Conservation (phyloP, 2,113 vertebrate species). For the Meriones unguiculatus region DNA sequence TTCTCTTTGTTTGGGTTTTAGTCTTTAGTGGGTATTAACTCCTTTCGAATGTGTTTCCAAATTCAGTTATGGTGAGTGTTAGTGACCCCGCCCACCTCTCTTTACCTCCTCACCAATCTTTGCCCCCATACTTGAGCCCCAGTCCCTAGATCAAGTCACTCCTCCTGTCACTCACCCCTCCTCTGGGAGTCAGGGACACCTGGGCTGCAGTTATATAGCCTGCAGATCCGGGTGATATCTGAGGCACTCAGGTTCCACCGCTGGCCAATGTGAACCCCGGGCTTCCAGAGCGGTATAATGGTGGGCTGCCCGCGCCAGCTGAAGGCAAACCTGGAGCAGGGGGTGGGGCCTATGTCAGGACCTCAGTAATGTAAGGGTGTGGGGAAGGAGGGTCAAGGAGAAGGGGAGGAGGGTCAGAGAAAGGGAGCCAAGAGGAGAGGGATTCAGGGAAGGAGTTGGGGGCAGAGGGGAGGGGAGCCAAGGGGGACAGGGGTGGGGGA, state of each 20-base stretch:
- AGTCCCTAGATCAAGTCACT: background rate
- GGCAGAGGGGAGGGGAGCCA: background rate
- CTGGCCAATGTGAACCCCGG: conserved; percentile 75
- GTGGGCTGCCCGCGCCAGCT: conserved; percentile 77
- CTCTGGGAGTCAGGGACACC: background rate
- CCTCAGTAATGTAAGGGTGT: background rate
- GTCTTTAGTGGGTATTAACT: background rate
- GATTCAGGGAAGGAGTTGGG: background rate
- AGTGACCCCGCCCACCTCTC: background rate
- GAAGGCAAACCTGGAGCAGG: conserved; percentile 79
- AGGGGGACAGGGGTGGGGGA: background rate
- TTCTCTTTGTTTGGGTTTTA: background rate
- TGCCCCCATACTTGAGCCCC: background rate
- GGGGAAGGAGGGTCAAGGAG: background rate
- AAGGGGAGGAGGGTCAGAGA: background rate
- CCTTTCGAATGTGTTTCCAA: background rate
- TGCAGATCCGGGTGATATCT: conserved; percentile 78
- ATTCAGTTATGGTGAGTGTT: rapidly evolving
- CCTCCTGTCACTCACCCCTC: conserved; percentile 51
- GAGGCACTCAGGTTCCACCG: conserved; percentile 80
- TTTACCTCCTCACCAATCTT: background rate
- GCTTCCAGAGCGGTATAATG: conserved; percentile 68
- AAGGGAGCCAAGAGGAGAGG: background rate
- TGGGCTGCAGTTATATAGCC: conserved; percentile 79
- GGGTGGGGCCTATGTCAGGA: background rate